Percentiles rank a stretch among this genome's conserved stretches.
Conservation (phyloP, 2,797 vertebrate species). For the Sebastes elongatus region DNA sequence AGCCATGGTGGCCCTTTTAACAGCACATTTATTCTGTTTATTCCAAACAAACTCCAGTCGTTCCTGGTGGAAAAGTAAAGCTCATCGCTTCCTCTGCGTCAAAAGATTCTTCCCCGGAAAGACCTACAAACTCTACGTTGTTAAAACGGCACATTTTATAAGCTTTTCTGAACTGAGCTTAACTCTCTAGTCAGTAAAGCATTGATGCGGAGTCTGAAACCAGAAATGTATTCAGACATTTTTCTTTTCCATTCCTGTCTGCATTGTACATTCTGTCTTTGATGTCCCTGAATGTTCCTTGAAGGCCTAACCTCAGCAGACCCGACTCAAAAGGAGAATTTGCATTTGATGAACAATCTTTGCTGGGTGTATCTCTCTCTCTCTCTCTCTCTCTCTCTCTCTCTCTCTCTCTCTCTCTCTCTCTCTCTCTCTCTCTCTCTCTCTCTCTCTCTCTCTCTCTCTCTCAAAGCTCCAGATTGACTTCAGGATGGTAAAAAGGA, state of each 20-base stretch:
- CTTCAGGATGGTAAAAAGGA: neutral
- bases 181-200: neutral
- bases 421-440: neutral
- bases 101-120: slow-evolving; percentile 17
- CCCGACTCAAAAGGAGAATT: slow-evolving; percentile 25
- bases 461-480: slow-evolving; percentile 9
- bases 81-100: neutral
- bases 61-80: slow-evolving; percentile 31
- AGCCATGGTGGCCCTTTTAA: neutral
- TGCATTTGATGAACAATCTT: slow-evolving; percentile 30
- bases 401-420: neutral
- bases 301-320: slow-evolving; percentile 14
- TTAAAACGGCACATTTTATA: neutral
- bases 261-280: slow-evolving; percentile 13
- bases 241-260: neutral
- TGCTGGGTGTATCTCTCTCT: neutral
- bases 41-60: slow-evolving; percentile 18
- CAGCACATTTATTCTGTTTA: slow-evolving; percentile 24
- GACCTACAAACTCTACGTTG: neutral
- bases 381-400: neutral
- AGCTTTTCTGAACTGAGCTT: neutral
- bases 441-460: neutral
- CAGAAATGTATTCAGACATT: slow-evolving; percentile 5
- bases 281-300: slow-evolving; percentile 2
- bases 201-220: neutral